phyloP scores from a whole-genome alignment of 2,888 invertebrate species.

The Leptopilina myrica region DNA sequence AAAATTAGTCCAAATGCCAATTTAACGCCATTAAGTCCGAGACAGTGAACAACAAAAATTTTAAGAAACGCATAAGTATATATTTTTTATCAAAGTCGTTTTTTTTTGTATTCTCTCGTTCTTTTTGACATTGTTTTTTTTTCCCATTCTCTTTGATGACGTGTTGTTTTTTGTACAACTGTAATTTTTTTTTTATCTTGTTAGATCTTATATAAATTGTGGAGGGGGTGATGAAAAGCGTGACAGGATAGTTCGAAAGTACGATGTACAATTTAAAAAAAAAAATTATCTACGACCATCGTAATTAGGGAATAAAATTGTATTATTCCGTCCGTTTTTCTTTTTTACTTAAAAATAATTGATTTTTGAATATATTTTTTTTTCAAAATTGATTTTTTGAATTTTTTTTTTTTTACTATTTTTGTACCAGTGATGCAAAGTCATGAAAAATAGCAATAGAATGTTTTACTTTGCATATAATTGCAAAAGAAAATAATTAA shows the following conservation, averaged over 20 bases:
- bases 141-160: neutral
- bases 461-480: too few species aligned
- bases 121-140: neutral
- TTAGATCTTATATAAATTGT: too few species aligned
- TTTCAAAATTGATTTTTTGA: too few species aligned
- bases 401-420: too few species aligned
- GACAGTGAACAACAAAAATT: neutral
- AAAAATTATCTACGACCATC: conserved; percentile 19
- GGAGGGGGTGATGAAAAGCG: conserved; percentile 1
- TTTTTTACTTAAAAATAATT: too few species aligned
- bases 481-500: neutral
- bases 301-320: conserved; percentile 3
- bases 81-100: conserved; percentile 18
- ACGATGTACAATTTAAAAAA: conserved; percentile 5
- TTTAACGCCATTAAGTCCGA: neutral
- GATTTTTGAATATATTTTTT: too few species aligned
- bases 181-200: too few species aligned
- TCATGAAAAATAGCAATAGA: too few species aligned
- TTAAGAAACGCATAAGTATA: neutral
- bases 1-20: neutral
- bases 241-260: neutral
- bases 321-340: conserved; percentile 13
- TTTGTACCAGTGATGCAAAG: too few species aligned
- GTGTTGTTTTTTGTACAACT: too few species aligned
- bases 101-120: too few species aligned